A percentile compares a stretch with the other conserved stretches of the same genome.
phyloP scores from a whole-genome alignment of 2,113 vertebrate genomes.

The Dipodomys ordii region DNA sequence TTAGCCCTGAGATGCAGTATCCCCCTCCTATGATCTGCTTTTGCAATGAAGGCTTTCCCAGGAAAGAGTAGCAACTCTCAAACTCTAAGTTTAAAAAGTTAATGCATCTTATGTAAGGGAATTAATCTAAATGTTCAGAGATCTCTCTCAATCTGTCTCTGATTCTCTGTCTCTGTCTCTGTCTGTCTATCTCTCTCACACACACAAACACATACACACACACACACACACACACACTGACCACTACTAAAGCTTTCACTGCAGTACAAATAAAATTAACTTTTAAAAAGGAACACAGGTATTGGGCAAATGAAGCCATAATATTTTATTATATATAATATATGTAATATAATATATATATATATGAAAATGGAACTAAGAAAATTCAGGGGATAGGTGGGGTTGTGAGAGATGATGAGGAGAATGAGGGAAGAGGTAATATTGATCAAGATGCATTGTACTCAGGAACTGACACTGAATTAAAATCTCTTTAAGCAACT shows the following conservation, averaged over 20 bases:
- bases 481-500: too few species aligned
- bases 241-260: neutral
- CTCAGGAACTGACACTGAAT: too few species aligned
- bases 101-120: neutral
- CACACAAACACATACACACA: neutral
- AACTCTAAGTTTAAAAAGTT: neutral
- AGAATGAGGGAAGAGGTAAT: too few species aligned
- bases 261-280: slow-evolving; percentile 47
- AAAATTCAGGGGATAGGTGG: too few species aligned
- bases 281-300: neutral
- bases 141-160: neutral
- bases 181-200: too few species aligned
- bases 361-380: too few species aligned
- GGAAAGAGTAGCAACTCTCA: neutral
- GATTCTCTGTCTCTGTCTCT: too few species aligned
- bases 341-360: too few species aligned
- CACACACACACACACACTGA: neutral
- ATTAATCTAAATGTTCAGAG: neutral
- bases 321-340: too few species aligned
- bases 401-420: too few species aligned
- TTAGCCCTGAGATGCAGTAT: neutral
- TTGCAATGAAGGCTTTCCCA: neutral
- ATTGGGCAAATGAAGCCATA: too few species aligned
- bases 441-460: too few species aligned
- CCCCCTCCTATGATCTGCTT: neutral